These are phyloP conservation scores for Sebastes flavidus DNA, from an alignment of 2,797 vertebrate species.

Conservation along the genomic window DNA sequence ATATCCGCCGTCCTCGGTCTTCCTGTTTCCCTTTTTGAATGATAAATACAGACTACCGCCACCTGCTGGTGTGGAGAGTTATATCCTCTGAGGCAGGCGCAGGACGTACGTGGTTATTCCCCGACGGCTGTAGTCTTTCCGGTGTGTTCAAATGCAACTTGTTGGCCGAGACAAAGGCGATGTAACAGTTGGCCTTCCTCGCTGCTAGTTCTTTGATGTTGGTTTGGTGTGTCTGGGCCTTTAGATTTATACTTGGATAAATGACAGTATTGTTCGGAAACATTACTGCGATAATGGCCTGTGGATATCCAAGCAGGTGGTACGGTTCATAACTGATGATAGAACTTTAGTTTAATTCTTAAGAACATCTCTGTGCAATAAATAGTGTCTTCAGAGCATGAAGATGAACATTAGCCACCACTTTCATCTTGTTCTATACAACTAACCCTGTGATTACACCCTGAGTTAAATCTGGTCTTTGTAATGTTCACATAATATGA, in stretches of 20 bases:
- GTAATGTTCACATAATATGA: background rate
- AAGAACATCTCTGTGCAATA: background rate
- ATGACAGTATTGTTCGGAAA: background rate
- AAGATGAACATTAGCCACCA: background rate
- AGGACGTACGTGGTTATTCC: too few relatives aligned
- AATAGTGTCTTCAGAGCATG: background rate
- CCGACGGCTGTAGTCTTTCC: too few relatives aligned
- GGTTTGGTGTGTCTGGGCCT: too few relatives aligned
- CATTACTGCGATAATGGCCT: background rate
- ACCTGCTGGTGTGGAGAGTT: too few relatives aligned
- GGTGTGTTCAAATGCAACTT: too few relatives aligned
- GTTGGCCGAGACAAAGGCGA: too few relatives aligned
- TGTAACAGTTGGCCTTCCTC: rapidly evolving
- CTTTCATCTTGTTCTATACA: background rate
- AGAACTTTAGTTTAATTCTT: background rate
- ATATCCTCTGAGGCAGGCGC: too few relatives aligned
- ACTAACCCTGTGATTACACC: conserved; percentile 28
- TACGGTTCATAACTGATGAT: background rate
- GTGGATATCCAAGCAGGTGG: background rate
- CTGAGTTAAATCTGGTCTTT: conserved; percentile 1
- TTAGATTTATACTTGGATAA: too few relatives aligned
- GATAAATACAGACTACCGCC: too few relatives aligned
- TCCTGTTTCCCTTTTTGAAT: too few relatives aligned
- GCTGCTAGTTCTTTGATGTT: rapidly evolving
- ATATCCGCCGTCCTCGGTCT: rapidly evolving